A percentile compares a stretch with the other conserved stretches of the same genome.
Evolutionary conservation across 2,113 vertebrate genomes (phyloP).

Genomic region (rabbit (Oryctolagus cuniculus)): mOryCun1.1 NC_091443.1:83334501-83335000

Average conservation of each 20-base stretch:
- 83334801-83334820: not conserved
- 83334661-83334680: not conserved
- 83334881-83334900: not conserved
- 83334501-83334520: no score
- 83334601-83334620: conserved; percentile 33
- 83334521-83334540: not conserved
- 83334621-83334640: conserved; percentile 52
- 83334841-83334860: not conserved
- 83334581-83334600: conserved; percentile 13
- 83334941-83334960: not conserved
- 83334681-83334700: conserved; percentile 28
- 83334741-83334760: not conserved
- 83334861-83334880: not conserved
- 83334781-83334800: not conserved
- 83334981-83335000: conserved; percentile 8
- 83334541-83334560: conserved; percentile 33
- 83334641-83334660: conserved; percentile 36
- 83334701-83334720: not conserved
- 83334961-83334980: not conserved
- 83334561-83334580: not conserved
- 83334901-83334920: not conserved
- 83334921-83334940: not conserved
- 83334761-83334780: not conserved
- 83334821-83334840: not conserved
- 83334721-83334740: not conserved